Percentiles rank a stretch among this genome's conserved stretches.
phyloP scores from a whole-genome alignment of 1,140 invertebrate genomes.

The Oryctes rhinoceros region DNA sequence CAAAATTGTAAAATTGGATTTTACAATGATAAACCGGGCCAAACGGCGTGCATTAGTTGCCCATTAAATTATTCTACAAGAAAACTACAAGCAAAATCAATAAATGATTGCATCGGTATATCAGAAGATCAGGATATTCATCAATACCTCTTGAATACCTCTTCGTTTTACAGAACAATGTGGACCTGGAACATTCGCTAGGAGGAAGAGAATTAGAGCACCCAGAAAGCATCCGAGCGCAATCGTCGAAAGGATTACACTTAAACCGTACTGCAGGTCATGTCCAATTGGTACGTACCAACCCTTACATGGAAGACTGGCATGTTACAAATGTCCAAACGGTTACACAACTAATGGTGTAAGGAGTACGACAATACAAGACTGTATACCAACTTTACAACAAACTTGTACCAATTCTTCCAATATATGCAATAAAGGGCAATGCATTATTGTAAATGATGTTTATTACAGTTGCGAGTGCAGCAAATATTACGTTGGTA shows the following conservation, averaged over 20 bases:
- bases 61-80: conserved; percentile 70
- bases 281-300: conserved; percentile 72
- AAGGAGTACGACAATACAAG: conserved; percentile 60
- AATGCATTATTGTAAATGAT: conserved; percentile 57
- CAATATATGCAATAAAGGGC: conserved; percentile 60
- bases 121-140: conserved; percentile 42
- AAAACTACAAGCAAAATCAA: conserved; percentile 64
- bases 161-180: conserved; percentile 54
- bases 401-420: conserved; percentile 55
- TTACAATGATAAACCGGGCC: conserved; percentile 69
- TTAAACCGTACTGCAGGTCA: conserved; percentile 65
- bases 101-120: conserved; percentile 70
- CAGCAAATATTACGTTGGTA: conserved; percentile 59
- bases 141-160: background rate
- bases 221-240: conserved; percentile 47
- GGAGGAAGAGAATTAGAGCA: conserved; percentile 52
- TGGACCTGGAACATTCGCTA: conserved; percentile 58
- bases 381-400: conserved; percentile 63
- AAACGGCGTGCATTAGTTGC: conserved; percentile 67
- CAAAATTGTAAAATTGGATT: conserved; percentile 68
- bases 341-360: conserved; percentile 65
- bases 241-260: conserved; percentile 51
- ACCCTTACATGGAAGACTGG: conserved; percentile 65
- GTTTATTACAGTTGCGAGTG: conserved; percentile 62
- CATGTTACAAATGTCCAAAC: conserved; percentile 67